phyloP scores from a whole-genome alignment of 2,888 invertebrate species.

The Microlaimidae sp. region DNA sequence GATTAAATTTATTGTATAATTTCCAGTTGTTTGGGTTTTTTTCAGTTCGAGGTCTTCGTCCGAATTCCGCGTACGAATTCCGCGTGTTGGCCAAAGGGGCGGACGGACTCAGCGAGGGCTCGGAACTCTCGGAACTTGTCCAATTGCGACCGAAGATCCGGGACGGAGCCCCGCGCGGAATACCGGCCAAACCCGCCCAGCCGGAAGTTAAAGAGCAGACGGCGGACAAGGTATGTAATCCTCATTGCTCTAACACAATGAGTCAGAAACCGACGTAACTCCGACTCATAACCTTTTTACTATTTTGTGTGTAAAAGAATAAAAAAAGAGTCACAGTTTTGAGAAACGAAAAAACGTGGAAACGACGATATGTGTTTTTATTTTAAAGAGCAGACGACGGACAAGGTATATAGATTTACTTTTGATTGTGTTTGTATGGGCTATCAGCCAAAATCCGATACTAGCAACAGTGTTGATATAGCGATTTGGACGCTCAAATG shows the following conservation, averaged over 20 bases:
- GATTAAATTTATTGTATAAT: background rate
- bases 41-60: conserved; percentile 28
- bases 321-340: too few relatives aligned
- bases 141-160: conserved; percentile 23
- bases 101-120: conserved; percentile 22
- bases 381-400: too few relatives aligned
- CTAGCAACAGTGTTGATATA: too few relatives aligned
- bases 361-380: too few relatives aligned
- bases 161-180: conserved; percentile 7
- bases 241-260: too few relatives aligned
- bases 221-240: conserved; percentile 10
- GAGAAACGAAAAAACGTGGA: too few relatives aligned
- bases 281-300: too few relatives aligned
- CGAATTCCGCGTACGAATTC: conserved; percentile 33
- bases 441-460: too few relatives aligned
- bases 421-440: too few relatives aligned
- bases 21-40: conserved; percentile 7
- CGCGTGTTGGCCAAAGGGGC: conserved; percentile 26
- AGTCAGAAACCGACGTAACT: too few relatives aligned
- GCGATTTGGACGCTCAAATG: background rate
- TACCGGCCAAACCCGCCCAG: conserved; percentile 26
- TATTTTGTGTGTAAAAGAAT: too few relatives aligned
- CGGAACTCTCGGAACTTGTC: conserved; percentile 24
- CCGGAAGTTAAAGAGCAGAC: conserved; percentile 25
- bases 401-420: too few relatives aligned